Percentiles rank a stretch among this genome's conserved stretches.
These are phyloP conservation scores for Zootoca vivipara DNA, from an alignment of 2,113 vertebrate genomes.

Conservation along the genomic window DNA sequence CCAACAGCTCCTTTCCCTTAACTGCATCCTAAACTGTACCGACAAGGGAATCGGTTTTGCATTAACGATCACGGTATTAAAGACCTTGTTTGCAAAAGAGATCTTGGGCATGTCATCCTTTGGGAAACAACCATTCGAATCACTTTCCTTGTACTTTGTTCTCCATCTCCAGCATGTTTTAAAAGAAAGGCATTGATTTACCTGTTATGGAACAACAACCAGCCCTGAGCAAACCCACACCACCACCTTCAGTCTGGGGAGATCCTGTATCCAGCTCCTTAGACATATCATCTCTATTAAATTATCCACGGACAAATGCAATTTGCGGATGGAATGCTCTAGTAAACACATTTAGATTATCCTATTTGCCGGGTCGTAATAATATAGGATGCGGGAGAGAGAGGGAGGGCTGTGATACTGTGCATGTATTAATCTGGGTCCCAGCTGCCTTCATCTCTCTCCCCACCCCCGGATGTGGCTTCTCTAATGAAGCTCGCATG, in stretches of 20 bases:
- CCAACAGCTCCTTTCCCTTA: not conserved
- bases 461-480: constrained; percentile 73
- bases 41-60: not conserved
- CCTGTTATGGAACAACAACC: not conserved
- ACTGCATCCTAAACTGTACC: accelerated
- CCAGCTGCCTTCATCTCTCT: constrained; percentile 64
- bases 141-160: not conserved
- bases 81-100: not conserved
- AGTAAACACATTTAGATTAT: not conserved
- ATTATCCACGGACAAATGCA: not conserved
- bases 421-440: constrained; percentile 66
- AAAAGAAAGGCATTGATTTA: not conserved
- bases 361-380: not conserved
- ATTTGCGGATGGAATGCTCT: not conserved
- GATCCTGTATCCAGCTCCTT: not conserved
- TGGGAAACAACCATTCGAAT: accelerated
- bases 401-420: not conserved
- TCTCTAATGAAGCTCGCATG: constrained; percentile 79
- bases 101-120: accelerated
- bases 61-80: not conserved
- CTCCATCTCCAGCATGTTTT: not conserved
- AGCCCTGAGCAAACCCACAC: not conserved
- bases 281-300: not conserved
- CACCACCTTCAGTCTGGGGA: not conserved
- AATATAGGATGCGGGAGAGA: not conserved